Base-by-base conservation (phyloP, 2,888 invertebrate genomes). In the Limnephilus lunatus region DNA sequence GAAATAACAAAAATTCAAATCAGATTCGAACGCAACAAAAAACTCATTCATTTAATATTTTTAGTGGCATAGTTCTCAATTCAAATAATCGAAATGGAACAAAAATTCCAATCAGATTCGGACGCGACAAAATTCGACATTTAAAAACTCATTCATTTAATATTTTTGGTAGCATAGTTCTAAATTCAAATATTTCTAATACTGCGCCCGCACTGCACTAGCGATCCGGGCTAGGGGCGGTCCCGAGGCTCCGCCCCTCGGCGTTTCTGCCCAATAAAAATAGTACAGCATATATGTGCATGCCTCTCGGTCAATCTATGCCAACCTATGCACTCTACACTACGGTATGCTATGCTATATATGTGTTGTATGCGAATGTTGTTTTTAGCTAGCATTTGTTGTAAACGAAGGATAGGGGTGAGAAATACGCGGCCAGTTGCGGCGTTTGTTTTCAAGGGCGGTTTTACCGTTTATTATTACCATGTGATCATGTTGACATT, bases 241-340 rank as follows among this genome's bases (percentile, higher is more conserved):
- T 68, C 85, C 86, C 31, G n/a, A 85, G 32, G 86, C 90, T 30
- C 85, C 80, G 39, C 90, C 90, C 86, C 32, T 30, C 81, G 48
- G 31, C 35, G 82, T 90, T 85, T 81, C 85, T 53, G 90, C 92
- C 92, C 92, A 92, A 92, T 92, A 90, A 89, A 91, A 91, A 91
- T 89, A 88, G 19, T 91, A 91, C 44, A 80, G 83, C 83, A 30
- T 31, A 87, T 87, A 87, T 68, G 83, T 83, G 19, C 32, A 83
- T 83, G 35, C 83, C 83, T 83, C 32, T 25, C n/a, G 68, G 68
- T 68, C 68, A 68, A 68, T 25, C 68, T 68, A 68, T 68, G 68
- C 68, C 68, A 4, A 68, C 68, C 25, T 68, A 68, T 68, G 68
- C 68, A 25, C n/a, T 68, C 7, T n/a, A 53, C 53, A 53, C 5